Evolutionary conservation across 1,140 invertebrate genomes (phyloP).

Genomic region (Tigriopus japonicus): DNA sequence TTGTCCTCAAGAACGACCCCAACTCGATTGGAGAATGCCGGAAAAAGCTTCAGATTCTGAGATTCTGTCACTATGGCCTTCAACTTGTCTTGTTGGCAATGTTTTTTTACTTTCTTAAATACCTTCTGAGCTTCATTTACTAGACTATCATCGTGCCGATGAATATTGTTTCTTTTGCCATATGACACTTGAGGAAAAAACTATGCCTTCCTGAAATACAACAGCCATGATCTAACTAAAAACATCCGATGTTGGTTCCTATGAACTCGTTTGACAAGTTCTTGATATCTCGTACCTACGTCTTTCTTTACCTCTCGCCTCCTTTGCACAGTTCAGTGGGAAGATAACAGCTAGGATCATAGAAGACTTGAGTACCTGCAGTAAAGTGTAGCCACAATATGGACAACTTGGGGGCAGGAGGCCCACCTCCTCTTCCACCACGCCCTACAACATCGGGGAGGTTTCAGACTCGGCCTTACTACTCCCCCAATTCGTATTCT

Average conservation of each 20-base stretch:
- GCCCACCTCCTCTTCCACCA: too few species aligned
- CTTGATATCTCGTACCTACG: too few species aligned
- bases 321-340: too few species aligned
- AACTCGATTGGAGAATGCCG: background rate
- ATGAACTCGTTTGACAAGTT: too few species aligned
- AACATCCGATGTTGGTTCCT: too few species aligned
- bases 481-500: background rate
- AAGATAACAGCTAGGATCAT: too few species aligned
- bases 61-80: background rate
- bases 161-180: background rate
- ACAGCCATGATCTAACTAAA: background rate
- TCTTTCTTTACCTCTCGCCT: too few species aligned
- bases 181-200: background rate
- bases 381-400: too few species aligned
- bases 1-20: conserved; percentile 5
- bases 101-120: background rate
- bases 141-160: background rate
- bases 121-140: background rate
- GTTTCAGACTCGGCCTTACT: background rate
- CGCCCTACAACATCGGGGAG: too few species aligned
- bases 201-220: background rate
- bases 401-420: too few species aligned
- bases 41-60: background rate
- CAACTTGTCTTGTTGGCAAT: background rate
- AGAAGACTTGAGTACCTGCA: too few species aligned